phyloP scores from a whole-genome alignment of 2,113 vertebrate genomes.

The Indicator maculatus region DNA sequence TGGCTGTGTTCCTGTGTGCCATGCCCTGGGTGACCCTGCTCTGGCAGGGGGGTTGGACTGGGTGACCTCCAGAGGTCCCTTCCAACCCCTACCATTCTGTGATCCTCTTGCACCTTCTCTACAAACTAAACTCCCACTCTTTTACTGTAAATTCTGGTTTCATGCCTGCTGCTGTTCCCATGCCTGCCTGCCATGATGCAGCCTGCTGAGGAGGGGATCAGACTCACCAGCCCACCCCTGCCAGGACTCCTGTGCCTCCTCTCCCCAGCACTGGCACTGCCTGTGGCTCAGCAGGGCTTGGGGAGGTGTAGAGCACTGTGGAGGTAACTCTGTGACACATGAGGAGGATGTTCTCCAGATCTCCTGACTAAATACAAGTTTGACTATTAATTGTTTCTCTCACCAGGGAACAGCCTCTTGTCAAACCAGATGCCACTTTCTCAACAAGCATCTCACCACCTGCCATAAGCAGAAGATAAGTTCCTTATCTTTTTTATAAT shows the following conservation, averaged over 20 bases:
- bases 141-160: background rate
- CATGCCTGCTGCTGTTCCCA: background rate
- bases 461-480: background rate
- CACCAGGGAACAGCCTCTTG: background rate
- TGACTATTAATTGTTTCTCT: background rate
- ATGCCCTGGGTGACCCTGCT: background rate
- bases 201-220: background rate
- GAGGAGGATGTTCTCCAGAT: background rate
- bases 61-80: background rate
- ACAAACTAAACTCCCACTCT: background rate
- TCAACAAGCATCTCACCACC: background rate
- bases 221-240: background rate
- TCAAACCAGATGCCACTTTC: background rate
- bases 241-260: background rate
- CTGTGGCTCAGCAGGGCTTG: background rate
- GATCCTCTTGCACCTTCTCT: background rate
- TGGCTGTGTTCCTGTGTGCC: background rate
- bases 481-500: background rate
- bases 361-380: background rate
- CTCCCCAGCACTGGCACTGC: background rate
- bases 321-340: background rate
- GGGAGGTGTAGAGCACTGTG: background rate
- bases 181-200: background rate
- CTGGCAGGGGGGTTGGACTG: background rate
- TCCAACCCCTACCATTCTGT: background rate